Evolutionary conservation across 2,113 vertebrate genomes (phyloP).

Genomic region (Theristicus caerulescens): DNA sequence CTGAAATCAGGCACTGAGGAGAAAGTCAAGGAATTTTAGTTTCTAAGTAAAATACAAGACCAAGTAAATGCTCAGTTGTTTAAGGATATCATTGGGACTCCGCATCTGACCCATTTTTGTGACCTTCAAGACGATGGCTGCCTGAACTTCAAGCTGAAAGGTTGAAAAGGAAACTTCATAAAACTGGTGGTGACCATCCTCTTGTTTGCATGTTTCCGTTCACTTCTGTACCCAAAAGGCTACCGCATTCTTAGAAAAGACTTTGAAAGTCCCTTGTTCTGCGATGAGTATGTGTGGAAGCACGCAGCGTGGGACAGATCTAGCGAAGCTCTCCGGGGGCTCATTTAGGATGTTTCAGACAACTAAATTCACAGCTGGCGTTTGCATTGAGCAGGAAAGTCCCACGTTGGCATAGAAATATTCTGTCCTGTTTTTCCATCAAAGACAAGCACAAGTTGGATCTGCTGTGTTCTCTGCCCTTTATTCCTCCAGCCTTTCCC

Average conservation of each 20-base stretch:
- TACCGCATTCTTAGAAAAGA: background rate
- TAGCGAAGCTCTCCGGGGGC: background rate
- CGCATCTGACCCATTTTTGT: background rate
- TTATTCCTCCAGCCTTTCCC: background rate
- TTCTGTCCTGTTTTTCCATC: background rate
- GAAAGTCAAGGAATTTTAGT: background rate
- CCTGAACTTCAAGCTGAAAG: background rate
- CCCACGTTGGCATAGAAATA: background rate
- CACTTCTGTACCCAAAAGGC: background rate
- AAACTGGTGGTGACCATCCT: background rate
- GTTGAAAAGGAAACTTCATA: background rate
- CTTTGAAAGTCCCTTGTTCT: background rate
- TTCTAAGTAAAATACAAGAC: background rate
- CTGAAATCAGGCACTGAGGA: background rate
- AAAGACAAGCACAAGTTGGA: background rate
- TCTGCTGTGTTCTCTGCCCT: background rate
- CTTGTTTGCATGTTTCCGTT: background rate
- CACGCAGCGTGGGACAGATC: fast-evolving
- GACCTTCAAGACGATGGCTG: background rate
- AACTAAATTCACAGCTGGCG: background rate
- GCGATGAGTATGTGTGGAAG: background rate
- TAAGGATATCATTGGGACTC: background rate
- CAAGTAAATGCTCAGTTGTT: background rate
- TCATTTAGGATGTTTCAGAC: background rate
- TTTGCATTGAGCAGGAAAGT: background rate